These are phyloP conservation scores for Delphinus delphis DNA, from an alignment of 2,113 vertebrate species.

Conservation along the genomic window DNA sequence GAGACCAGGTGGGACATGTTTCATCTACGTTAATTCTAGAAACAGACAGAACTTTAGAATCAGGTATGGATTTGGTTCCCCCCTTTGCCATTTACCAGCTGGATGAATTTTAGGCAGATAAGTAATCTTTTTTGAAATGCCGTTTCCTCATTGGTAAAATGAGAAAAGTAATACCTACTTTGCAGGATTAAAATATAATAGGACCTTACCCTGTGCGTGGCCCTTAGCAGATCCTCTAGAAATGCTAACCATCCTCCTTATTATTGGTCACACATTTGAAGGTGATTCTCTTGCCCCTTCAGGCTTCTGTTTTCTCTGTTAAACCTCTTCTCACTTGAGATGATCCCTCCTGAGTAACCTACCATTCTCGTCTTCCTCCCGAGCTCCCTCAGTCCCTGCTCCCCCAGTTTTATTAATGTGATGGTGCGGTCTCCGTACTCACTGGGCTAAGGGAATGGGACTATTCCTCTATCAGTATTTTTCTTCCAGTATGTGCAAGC, in stretches of 20 bases:
- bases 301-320: background rate
- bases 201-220: background rate
- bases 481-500: background rate
- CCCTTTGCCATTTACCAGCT: background rate
- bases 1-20: background rate
- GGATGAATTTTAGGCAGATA: background rate
- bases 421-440: background rate
- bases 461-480: background rate
- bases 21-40: background rate
- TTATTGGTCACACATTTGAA: background rate
- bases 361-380: background rate
- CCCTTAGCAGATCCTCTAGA: background rate
- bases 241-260: background rate
- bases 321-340: background rate
- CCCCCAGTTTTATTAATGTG: background rate
- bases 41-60: background rate
- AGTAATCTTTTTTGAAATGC: background rate
- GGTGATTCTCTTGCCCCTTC: background rate
- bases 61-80: background rate
- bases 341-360: background rate
- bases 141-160: conserved; percentile 3
- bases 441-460: background rate
- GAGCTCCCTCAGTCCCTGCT: background rate
- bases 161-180: background rate
- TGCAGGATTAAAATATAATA: background rate